These are phyloP conservation scores for Resseliella maxima DNA, from an alignment of 2,888 invertebrate genomes.

Conservation along the genomic window DNA sequence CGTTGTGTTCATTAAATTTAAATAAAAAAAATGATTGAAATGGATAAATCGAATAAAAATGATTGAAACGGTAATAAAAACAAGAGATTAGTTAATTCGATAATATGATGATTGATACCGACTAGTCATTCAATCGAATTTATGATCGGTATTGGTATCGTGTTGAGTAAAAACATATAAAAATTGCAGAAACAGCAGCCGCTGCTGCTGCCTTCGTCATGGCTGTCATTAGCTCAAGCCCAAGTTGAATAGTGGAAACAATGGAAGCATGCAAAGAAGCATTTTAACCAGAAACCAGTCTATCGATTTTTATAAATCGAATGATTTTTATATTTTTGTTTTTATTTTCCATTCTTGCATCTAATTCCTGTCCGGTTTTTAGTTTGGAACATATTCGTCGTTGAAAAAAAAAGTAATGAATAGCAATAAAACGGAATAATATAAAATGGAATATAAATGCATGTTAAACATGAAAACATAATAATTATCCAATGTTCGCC, in stretches of 20 bases:
- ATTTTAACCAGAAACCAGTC: neutral
- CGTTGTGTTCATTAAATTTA: neutral
- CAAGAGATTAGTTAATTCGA: neutral
- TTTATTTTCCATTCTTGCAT: no score
- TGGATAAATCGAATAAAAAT: no score
- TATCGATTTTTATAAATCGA: neutral
- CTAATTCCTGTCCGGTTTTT: no score
- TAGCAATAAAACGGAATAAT: conserved; percentile 40
- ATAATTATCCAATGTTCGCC: conserved; percentile 54
- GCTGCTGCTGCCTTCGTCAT: neutral
- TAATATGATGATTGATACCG: neutral
- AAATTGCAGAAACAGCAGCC: neutral
- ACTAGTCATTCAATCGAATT: neutral
- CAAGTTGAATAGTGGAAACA: no score
- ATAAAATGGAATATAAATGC: conserved; percentile 46
- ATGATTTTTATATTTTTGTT: neutral
- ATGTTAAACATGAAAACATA: conserved; percentile 55
- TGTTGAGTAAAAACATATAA: neutral
- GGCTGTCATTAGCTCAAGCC: no score
- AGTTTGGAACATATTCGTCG: no score
- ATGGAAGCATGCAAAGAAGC: neutral
- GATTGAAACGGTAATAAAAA: neutral
- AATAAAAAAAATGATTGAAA: neutral
- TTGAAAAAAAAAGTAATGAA: no score
- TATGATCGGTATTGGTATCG: neutral